Evolutionary conservation across 35 echinoderm and acorn worm genomes (phyloP).

Genomic region (Apostichopus japonicus): DNA sequence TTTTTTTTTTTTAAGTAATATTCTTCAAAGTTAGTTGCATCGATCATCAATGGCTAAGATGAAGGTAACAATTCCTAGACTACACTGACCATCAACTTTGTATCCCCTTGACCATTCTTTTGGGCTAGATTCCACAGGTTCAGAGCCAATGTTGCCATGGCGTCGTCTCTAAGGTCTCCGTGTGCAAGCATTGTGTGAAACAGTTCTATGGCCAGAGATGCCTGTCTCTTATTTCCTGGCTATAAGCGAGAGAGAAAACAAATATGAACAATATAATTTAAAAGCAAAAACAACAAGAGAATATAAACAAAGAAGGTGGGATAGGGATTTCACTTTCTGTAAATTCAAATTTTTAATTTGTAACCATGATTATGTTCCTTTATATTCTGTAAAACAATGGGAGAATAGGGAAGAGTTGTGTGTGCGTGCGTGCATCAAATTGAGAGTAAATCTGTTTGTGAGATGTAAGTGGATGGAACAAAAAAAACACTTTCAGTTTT

Average conservation of each 20-base stretch:
- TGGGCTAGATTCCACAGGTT: constrained; percentile 98
- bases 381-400: too few relatives aligned
- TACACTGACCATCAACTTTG: constrained; percentile 83
- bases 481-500: too few relatives aligned
- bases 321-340: constrained; percentile 2
- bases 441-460: too few relatives aligned
- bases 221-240: constrained; percentile 84
- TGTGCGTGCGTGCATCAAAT: too few relatives aligned
- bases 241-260: background rate
- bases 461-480: too few relatives aligned
- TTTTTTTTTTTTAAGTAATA: too few relatives aligned
- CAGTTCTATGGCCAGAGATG: constrained; percentile 78
- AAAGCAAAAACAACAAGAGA: background rate
- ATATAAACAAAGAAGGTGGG: background rate
- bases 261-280: background rate
- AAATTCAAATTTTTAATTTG: background rate
- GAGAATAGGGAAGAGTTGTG: too few relatives aligned
- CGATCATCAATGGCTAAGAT: too few relatives aligned
- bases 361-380: too few relatives aligned
- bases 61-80: too few relatives aligned
- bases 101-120: constrained; percentile 91
- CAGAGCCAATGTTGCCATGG: constrained; percentile 70
- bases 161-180: constrained; percentile 69
- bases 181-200: constrained; percentile 81
- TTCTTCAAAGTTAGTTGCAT: too few relatives aligned